phyloP scores from a whole-genome alignment of 2,888 invertebrate species.

The Agrypnus murinus region DNA sequence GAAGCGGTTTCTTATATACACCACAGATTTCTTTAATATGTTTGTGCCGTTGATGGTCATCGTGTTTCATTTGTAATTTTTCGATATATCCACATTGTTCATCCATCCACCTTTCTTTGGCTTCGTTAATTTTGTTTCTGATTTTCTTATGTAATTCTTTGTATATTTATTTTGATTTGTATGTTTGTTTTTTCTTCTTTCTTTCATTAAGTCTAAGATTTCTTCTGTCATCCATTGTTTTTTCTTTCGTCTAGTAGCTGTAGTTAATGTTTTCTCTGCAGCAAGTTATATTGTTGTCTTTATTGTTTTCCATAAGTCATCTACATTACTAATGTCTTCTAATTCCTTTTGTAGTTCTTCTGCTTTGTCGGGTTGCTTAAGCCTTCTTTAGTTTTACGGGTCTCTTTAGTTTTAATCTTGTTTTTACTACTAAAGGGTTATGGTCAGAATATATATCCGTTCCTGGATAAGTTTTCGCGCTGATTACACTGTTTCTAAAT shows the following conservation, averaged over 20 bases:
- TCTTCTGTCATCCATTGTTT: constrained; percentile 7
- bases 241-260: not conserved
- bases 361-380: not conserved
- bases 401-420: not conserved
- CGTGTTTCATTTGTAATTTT: constrained; percentile 2
- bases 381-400: not conserved
- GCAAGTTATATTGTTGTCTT: not conserved
- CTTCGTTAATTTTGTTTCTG: constrained; percentile 1
- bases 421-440: not conserved
- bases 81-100: constrained; percentile 9
- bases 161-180: not conserved
- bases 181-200: not conserved
- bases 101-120: constrained; percentile 5
- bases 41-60: not conserved
- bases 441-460: constrained; percentile 12
- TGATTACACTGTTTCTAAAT: not conserved
- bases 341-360: not conserved
- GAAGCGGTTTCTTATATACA: not conserved
- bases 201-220: constrained; percentile 4
- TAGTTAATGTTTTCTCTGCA: not conserved
- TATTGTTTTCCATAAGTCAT: constrained; percentile 1
- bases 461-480: not conserved
- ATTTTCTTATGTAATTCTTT: constrained; percentile 3
- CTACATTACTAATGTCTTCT: not conserved
- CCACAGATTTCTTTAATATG: not conserved